Base-by-base conservation (phyloP, 1,140 invertebrate species). In the Euwallacea similis region DNA sequence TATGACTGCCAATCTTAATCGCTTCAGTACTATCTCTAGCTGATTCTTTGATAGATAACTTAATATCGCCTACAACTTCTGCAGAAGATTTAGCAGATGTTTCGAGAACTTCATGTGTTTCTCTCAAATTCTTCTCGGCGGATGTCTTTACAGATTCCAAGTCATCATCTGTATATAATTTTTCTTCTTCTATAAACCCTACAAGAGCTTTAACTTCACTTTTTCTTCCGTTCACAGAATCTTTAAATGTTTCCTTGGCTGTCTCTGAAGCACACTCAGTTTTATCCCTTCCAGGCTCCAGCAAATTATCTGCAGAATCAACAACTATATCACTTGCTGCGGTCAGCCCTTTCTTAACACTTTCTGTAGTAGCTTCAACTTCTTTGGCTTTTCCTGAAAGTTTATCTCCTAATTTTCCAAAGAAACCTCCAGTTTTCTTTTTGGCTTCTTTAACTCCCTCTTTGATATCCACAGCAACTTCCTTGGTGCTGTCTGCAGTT, bases 381-480 rank as follows among this genome's bases (percentile, higher is more conserved):
- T 66, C 56, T 47, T 75, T 66, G 7, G 60, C 43, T 73, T 69
- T 74, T 65, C 65, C 71, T 43, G 53, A 50, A 7, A 70, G 13
- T 42, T 71, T 68, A 16, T 70, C 71, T 58, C 66, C 67, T 33
- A 73, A 21, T 68, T 73, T 73, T 13, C 42, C 33, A 44, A 72
- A 61, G 53, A 72, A 72, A 50, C 71, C 43, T 50, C 60, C 13
- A 50, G 43, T 68, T 69, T 73, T 56, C 44, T 69, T 56, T 69
- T 67, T 59, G 33, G 9, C 43, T 42, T 63, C 42, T 54, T 61
- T 63, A 21, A 7, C 16, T 10, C 47, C 16, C 1, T 64, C 62
- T 8, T 15, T 56, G 3, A 50, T n/a, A 55, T 54, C 54, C 41
- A 41, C 54, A 15, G 11, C 15, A 15, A 11, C 60, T 62, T 43